Base-by-base conservation (phyloP, 2,797 vertebrate species). In the Dicrostonyx torquatus region DNA sequence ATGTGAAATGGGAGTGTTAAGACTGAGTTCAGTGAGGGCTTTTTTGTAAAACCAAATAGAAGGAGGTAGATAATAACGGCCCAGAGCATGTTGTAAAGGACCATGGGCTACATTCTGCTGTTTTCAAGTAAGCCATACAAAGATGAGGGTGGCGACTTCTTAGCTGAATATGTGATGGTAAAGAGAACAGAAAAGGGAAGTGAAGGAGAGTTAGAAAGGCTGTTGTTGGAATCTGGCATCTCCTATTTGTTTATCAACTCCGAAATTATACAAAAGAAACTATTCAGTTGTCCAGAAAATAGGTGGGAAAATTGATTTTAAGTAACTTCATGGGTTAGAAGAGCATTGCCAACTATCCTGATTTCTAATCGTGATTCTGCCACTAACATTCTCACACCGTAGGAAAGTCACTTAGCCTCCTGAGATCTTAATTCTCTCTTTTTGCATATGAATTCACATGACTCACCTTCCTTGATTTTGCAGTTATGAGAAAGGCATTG, bases 351-450 rank as follows among this genome's bases (percentile, higher is more conserved):
- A 85, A 48, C 17, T 60, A 2, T 13, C 55, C 6, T 40, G 53
- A 60, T 17, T 82, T 73, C 60, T 37, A 45, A 48, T 66, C 14
- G 9, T 70, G 62, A 58, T 72, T 82, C 48, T 31, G 24, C 43
- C 37, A 84, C 73, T 75, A 90, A 94, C 29, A 22, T 50, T 77
- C 80, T 78, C 40, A 62, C 60, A 60, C 48, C 66, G 72, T 88
- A 40, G 24, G 17, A 75, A 94, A 95, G 29, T 58, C 73, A 91
- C 64, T 91, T 45, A 70, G 85, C 50, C 24, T 12, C 93, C 53
- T 55, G 34, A 92, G 66, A 66, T 73, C 26, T 80, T 75, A 80
- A 92, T 92, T 76, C 17, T 50, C 13, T 85, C 45, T 31, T 87
- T 87, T 77, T 89, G 64, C 84, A 37, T 45, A 75, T 26, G 77